Conservation (phyloP, 2,797 vertebrate genomes). For the Monodelphis domestica region DNA sequence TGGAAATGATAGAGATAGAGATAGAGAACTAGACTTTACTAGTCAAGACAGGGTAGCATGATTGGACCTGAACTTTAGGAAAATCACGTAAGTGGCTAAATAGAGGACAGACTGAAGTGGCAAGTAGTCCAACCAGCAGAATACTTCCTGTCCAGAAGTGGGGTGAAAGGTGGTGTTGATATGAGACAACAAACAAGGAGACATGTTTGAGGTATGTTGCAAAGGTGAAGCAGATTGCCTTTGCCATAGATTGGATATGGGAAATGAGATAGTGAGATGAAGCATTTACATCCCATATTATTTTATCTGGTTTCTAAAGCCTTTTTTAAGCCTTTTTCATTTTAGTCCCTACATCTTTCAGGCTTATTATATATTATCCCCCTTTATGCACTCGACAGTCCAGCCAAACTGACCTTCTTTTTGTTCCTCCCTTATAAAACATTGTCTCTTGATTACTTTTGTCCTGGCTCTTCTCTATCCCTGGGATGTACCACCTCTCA, state of each 20-base stretch:
- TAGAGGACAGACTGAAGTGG: background rate
- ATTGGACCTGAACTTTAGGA: background rate
- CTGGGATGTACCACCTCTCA: background rate
- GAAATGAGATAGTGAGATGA: background rate
- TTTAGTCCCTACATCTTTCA: background rate
- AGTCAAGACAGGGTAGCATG: background rate
- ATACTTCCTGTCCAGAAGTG: background rate
- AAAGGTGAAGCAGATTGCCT: background rate
- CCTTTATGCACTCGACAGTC: background rate
- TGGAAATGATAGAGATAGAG: background rate
- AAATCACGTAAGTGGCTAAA: background rate
- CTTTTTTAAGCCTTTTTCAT: background rate
- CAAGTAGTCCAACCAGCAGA: background rate
- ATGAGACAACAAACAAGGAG: background rate
- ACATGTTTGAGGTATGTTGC: background rate
- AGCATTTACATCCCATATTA: background rate
- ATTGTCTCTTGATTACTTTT: background rate
- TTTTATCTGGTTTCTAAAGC: background rate
- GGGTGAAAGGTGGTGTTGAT: background rate
- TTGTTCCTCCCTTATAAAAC: background rate
- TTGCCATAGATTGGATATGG: background rate
- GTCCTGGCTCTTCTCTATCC: background rate
- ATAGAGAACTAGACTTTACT: background rate
- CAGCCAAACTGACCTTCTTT: background rate
- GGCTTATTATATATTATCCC: background rate